phyloP scores from a whole-genome alignment of 1,140 invertebrate genomes.

The Bradysia coprophila region DNA sequence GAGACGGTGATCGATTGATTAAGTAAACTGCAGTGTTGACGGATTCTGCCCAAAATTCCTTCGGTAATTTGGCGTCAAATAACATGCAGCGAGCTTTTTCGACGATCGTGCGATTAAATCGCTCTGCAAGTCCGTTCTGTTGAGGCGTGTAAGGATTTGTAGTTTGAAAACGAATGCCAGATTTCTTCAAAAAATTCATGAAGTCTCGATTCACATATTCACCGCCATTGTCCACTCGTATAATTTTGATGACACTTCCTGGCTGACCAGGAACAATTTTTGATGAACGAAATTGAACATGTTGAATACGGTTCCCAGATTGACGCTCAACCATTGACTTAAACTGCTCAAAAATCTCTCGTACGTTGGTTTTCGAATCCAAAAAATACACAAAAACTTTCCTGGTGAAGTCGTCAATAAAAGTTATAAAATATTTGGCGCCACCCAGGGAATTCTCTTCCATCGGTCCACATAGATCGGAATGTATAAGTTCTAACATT shows the following conservation, averaged over 20 bases:
- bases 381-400: constrained; percentile 23
- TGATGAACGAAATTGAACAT: no score
- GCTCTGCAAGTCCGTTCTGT: constrained; percentile 16
- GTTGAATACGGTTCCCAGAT: no score
- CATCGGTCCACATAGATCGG: constrained; percentile 5
- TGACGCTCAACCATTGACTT: constrained; percentile 9
- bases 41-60: constrained; percentile 26
- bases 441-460: constrained; percentile 10
- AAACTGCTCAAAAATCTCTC: constrained; percentile 13
- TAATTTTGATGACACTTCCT: constrained; percentile 2
- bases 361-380: constrained; percentile 10
- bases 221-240: constrained; percentile 14
- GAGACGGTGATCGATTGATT: constrained; percentile 13
- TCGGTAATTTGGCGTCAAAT: constrained; percentile 13
- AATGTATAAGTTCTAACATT: constrained; percentile 14
- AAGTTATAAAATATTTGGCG: constrained; percentile 17
- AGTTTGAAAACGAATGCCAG: constrained; percentile 8
- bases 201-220: constrained; percentile 10
- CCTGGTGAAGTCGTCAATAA: constrained; percentile 22
- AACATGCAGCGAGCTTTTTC: constrained; percentile 16
- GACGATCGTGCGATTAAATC: constrained; percentile 12
- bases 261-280: constrained; percentile 2
- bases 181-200: neutral
- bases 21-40: constrained; percentile 21
- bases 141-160: constrained; percentile 13